Conservation (phyloP, 1,140 invertebrate genomes). For the Drosophila sturtevanti region DNA sequence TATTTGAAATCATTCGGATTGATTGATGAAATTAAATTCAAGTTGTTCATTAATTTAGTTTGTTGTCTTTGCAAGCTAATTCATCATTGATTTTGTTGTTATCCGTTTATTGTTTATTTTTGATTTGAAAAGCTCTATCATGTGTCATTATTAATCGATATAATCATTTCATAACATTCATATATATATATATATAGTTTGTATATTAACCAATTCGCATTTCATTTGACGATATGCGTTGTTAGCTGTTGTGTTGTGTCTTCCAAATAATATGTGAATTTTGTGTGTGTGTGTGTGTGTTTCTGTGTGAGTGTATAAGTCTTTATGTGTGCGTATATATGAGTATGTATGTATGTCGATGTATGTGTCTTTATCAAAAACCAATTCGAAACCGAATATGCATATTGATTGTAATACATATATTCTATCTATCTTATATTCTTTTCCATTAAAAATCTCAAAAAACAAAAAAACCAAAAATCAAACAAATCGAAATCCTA, state of each 20-base stretch:
- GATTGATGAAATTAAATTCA: not conserved
- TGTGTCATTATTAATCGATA: not conserved
- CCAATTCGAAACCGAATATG: conserved; percentile 20
- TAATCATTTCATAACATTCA: not conserved
- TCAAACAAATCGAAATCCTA: conserved; percentile 14
- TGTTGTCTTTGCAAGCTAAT: not conserved
- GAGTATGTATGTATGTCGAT: not conserved
- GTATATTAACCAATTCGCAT: conserved; percentile 22
- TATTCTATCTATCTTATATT: conserved; percentile 2
- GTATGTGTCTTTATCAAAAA: not conserved
- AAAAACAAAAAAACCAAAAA: not conserved
- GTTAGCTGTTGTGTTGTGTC: conserved; percentile 77
- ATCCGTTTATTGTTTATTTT: conserved; percentile 17
- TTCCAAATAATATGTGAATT: conserved; percentile 18
- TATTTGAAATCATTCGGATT: no score
- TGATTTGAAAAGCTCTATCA: not conserved
- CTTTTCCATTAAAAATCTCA: conserved; percentile 15
- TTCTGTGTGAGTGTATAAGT: not conserved
- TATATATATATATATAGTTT: not conserved
- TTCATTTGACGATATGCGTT: conserved; percentile 66
- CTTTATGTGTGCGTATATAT: not conserved
- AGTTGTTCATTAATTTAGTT: no score
- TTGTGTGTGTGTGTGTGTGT: not conserved
- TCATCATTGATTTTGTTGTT: not conserved
- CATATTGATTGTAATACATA: conserved; percentile 16